Evolutionary conservation across 2,113 vertebrate genomes (phyloP), one percentile per base, ranked within the genome.

Genomic region (Sitta europaea): DNA sequence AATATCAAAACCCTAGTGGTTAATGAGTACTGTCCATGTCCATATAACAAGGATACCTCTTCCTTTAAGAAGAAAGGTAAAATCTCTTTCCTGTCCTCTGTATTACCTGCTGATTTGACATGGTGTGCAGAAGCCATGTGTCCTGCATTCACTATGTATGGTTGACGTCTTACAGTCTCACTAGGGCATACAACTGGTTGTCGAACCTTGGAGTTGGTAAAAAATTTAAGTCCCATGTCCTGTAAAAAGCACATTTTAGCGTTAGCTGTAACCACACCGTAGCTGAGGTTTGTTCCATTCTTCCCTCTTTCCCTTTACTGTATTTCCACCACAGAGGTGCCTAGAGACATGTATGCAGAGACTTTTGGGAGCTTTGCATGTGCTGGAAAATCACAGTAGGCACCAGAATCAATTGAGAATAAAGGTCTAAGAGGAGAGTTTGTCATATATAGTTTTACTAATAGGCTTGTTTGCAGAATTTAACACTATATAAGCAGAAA

Each of bases 151-250:
- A 28, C 1, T 27, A 42, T 29, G 25, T 78, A 72, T 3, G 78
- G 20, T 1, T 42, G 28, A n/a, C 87, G 91, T 35, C 95, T 94
- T 40, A 55, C 27, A 42, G 75, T 86, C 40, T 95, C 95, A 57
- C 94, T n/a, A 33, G 70, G 10, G 45, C 97, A 97, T 22, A 97
- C 19, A 23, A 96, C 95, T 47, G 97, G 97, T 8, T 97, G 96
- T 27, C 45, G 93, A 80, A 96, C 68, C 38, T 94, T 95, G 23
- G 97, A 94, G 54, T 97, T 97, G 54, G 96, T 97, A 68, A 97
- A 91, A 73, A 97, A 78, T 61, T 97, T 97, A 17, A 97, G 86
- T 63, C 97, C 97, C 76, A 95, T 96, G 19, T 94, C 96, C 97
- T 97, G 86, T 70, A 65, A 89, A 96, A 94, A 71, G 36, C 8